phyloP scores from a whole-genome alignment of 2,888 invertebrate species.

The Atethmia centrago region DNA sequence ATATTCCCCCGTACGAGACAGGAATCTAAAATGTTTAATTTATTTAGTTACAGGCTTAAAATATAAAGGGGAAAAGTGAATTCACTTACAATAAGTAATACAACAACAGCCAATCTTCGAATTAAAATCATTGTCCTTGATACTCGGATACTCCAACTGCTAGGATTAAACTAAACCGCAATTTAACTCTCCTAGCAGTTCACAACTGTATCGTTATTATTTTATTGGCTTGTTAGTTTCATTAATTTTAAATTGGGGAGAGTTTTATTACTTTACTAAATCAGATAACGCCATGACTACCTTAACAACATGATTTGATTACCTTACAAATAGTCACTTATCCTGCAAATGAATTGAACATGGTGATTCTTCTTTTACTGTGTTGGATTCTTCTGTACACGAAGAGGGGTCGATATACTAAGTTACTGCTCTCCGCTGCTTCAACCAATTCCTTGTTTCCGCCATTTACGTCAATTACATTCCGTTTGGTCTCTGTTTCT shows the following conservation, averaged over 20 bases:
- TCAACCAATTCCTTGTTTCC: constrained; percentile 69
- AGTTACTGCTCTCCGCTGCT: constrained; percentile 78
- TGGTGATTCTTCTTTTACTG: constrained; percentile 83
- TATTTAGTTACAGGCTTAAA: constrained; percentile 8
- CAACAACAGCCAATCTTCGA: constrained; percentile 49
- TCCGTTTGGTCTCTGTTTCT: constrained; percentile 27
- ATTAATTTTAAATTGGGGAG: constrained; percentile 23
- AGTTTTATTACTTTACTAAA: constrained; percentile 39
- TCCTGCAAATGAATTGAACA: constrained; percentile 86
- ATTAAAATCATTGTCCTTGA: constrained; percentile 48
- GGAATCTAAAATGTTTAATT: constrained; percentile 72
- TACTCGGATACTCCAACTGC: constrained; percentile 24
- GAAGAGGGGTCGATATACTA: constrained; percentile 83
- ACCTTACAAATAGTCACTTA: constrained; percentile 62
- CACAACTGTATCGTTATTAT: constrained; percentile 30
- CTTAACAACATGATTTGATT: background rate
- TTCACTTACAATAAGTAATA: constrained; percentile 60
- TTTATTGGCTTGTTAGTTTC: constrained; percentile 49
- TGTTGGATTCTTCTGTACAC: constrained; percentile 85
- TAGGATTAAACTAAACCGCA: constrained; percentile 35
- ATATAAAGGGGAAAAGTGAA: background rate
- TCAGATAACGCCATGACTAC: background rate
- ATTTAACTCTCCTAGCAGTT: constrained; percentile 9
- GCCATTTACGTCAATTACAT: constrained; percentile 10
- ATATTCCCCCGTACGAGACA: constrained; percentile 78